A percentile compares a stretch with the other conserved stretches of the same genome.
phyloP scores from a whole-genome alignment of 2,797 vertebrate genomes.

The Menidia menidia region DNA sequence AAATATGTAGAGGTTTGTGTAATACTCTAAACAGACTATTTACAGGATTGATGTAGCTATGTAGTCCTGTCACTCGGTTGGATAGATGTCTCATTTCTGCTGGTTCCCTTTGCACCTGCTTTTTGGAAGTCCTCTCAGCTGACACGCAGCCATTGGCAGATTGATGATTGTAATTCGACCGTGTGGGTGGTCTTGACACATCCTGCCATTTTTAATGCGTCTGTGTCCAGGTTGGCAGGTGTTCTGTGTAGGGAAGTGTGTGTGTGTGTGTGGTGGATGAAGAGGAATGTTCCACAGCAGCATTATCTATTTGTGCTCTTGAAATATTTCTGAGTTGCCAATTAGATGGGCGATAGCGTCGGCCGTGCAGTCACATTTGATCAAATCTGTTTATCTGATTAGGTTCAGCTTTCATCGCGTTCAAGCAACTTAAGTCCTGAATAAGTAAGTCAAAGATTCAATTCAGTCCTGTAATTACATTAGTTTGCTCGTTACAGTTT shows the following conservation, averaged over 20 bases:
- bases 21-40: too few relatives aligned
- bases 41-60: too few relatives aligned
- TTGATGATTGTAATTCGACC: conserved; percentile 34
- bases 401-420: conserved; percentile 26
- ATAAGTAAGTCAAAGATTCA: conserved; percentile 26
- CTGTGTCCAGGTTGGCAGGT: conserved; percentile 29
- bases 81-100: too few relatives aligned
- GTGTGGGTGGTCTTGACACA: conserved; percentile 47
- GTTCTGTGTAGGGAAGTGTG: conserved; percentile 30
- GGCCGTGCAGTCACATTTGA: conserved; percentile 4
- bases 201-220: conserved; percentile 29
- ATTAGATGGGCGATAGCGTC: background rate
- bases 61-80: too few relatives aligned
- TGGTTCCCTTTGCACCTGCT: conserved; percentile 14
- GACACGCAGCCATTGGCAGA: conserved; percentile 43
- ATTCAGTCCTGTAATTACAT: conserved; percentile 36
- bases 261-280: conserved; percentile 38
- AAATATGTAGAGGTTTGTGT: too few relatives aligned
- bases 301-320: conserved; percentile 1
- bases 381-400: conserved; percentile 24
- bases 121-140: conserved; percentile 39
- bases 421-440: conserved; percentile 20
- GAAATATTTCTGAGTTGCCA: background rate
- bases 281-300: conserved; percentile 16
- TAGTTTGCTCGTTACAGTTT: conserved; percentile 32